phyloP scores from a whole-genome alignment of 2,113 vertebrate genomes.

The Apeltes quadracus region DNA sequence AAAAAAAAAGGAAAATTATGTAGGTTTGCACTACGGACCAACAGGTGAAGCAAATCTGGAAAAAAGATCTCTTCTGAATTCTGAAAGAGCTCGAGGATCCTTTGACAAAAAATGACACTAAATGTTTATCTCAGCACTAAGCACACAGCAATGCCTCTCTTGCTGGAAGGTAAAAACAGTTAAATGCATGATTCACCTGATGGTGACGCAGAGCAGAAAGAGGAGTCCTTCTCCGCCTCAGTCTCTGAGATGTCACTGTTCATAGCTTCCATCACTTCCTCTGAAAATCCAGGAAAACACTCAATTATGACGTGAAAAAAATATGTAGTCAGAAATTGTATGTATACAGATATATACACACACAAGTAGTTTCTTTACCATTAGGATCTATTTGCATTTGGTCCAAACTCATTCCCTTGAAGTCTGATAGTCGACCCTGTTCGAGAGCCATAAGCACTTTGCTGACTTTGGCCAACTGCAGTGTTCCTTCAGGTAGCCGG shows the following conservation, averaged over 20 bases:
- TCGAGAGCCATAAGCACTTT: slow-evolving; percentile 29
- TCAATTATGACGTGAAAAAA: too few relatives aligned
- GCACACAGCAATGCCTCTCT: background rate
- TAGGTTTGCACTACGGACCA: too few relatives aligned
- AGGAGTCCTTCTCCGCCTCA: background rate
- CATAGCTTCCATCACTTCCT: background rate
- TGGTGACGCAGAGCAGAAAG: background rate
- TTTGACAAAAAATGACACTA: background rate
- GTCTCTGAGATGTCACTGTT: background rate
- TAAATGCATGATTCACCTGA: background rate
- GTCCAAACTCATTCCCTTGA: slow-evolving; percentile 22
- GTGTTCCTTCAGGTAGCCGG: slow-evolving; percentile 22
- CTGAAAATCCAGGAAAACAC: background rate
- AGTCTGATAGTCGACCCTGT: slow-evolving; percentile 13
- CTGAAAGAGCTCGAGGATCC: background rate
- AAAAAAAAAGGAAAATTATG: background rate
- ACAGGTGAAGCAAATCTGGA: too few relatives aligned
- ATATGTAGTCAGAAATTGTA: background rate
- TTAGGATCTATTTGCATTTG: slow-evolving; percentile 24
- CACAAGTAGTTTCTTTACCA: too few relatives aligned
- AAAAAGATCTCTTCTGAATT: too few relatives aligned
- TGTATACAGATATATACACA: background rate
- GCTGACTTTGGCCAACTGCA: slow-evolving; percentile 25
- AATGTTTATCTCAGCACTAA: background rate
- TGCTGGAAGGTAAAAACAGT: background rate